Conservation (phyloP, 1,140 invertebrate species). For the Drosophila insularis region DNA sequence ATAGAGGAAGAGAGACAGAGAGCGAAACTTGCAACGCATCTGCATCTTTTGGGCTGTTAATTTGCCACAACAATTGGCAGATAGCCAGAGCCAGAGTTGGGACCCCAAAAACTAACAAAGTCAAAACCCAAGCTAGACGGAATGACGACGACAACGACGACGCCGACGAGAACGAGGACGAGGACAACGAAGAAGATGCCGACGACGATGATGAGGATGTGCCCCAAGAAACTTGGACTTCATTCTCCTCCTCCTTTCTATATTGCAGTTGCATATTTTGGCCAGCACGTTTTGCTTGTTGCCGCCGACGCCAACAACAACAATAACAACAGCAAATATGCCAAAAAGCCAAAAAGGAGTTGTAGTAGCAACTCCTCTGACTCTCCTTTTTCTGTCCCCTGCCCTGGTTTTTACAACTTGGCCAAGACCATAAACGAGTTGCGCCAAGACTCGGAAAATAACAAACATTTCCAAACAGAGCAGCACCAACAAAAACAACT, state of each 20-base stretch:
- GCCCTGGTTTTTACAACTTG: neutral
- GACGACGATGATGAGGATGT: neutral
- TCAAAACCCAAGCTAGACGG: slow-evolving; percentile 67
- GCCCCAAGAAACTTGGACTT: slow-evolving; percentile 38
- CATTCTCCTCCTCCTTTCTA: slow-evolving; percentile 36
- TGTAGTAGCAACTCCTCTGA: slow-evolving; percentile 32
- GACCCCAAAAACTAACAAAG: slow-evolving; percentile 60
- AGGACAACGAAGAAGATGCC: neutral
- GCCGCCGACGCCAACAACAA: slow-evolving; percentile 28
- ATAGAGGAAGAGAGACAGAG: slow-evolving; percentile 27
- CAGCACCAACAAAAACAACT: slow-evolving; percentile 43
- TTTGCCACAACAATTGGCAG: slow-evolving; percentile 78
- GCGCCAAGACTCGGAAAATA: slow-evolving; percentile 67
- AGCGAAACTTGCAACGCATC: slow-evolving; percentile 30
- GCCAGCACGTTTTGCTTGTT: slow-evolving; percentile 54
- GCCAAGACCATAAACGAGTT: slow-evolving; percentile 60
- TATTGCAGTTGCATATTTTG: slow-evolving; percentile 61
- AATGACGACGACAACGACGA: slow-evolving; percentile 62
- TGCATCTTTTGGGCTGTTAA: slow-evolving; percentile 68
- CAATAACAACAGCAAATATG: slow-evolving; percentile 67
- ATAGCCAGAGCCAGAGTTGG: slow-evolving; percentile 55
- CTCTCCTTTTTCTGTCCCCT: slow-evolving; percentile 13
- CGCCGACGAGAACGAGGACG: neutral
- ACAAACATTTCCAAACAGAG: slow-evolving; percentile 63
- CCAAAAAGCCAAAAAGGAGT: slow-evolving; percentile 49